Evolutionary conservation across 2,797 vertebrate species (phyloP), one percentile per base, ranked within the genome.

Genomic region (Gallinago nigripennis): DNA sequence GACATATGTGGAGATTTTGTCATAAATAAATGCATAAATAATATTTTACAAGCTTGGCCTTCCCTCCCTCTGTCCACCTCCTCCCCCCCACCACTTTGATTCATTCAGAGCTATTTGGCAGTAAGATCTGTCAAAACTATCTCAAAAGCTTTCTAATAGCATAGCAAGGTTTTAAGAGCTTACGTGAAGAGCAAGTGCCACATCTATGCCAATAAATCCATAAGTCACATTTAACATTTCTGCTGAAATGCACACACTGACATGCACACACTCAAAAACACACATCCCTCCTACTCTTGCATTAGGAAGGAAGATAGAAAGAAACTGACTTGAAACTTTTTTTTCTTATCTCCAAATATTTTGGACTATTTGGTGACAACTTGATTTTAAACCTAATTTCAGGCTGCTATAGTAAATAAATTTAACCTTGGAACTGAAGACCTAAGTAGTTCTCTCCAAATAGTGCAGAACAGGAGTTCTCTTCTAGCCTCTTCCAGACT

Each of bases 281-380:
- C 9, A 17, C 4, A 31, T 31, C 15, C 12, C 0, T 0, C 20
- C 35, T 69, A 82, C 16, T 48, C 33, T 41, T 78, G 11, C 5
- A 21, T 70, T 88, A 12, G 14, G n/a, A 21, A 13, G 63, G 57
- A 68, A 50, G 12, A 28, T 6, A 43, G 41, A 72, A 46, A 37
- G 28, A 61, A 68, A n/a, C 20, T 14, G 5, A 39, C 39, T 33
- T 82, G 19, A 63, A 33, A 10, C 54, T 73, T 73, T 39, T 1
- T 56, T 88, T 63, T 33, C 30, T 46, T 51, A 27, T 39, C 13
- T 75, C 16, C 31, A 41, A 53, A 53, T 48, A 41, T 21, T 72
- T 65, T 25, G 16, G 51, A 24, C 14, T 80, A 16, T 16, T 46
- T 69, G 39, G 30, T 28, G 8, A 7, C 19, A 60, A 45, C 4